Evolutionary conservation across 2,113 vertebrate species (phyloP), one percentile per base, ranked within the genome.

Genomic region (Cygnus atratus): DNA sequence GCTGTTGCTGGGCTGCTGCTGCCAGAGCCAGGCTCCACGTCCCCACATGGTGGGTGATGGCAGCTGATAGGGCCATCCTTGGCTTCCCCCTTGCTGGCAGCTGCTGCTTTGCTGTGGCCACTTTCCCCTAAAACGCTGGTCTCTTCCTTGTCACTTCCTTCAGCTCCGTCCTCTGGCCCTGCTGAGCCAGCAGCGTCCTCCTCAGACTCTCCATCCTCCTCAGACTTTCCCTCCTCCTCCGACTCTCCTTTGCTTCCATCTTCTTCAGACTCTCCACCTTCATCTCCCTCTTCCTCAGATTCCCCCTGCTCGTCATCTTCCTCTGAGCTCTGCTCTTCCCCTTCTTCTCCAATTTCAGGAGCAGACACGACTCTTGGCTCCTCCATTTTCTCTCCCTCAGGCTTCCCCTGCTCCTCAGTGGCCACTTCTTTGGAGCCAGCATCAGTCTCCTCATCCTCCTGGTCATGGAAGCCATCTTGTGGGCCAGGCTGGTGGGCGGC

Each of bases 251-350:
- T 6, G 1, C 22, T 62, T 28, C 62, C 93, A 25, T 97, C 95
- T 84, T 96, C 95, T 65, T 84, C 95, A 3, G 96, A 92, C 19
- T 81, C 9, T 1, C 22, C 77, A 5, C 57, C 31, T 55, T 55
- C 59, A 33, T 88, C 80, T 62, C 65, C 92, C 28, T 87, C 71
- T 62, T 70, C 92, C 28, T 87, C 71, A 18, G 76, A 74, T 8
- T 82, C 79, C 9, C 4, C 80, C 37, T 92, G 73, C 35, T 88
- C 83, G 0, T 85, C 93, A 46, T 97, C 94, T 92, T 98, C 97
- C 72, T 92, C 95, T 2, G 92, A 96, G 50, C 90, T 96, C 81
- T 97, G 94, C 55, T 96, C 13, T 0, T 37, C 92, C 22, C 22
- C 61, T 55, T 86, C 59, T 43, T 86, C 82, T 92, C 31, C 94